A percentile compares a stretch with the other conserved stretches of the same genome.
These are phyloP conservation scores for Geotrypetes seraphini DNA, from an alignment of 2,797 vertebrate genomes.

Conservation along the genomic window DNA sequence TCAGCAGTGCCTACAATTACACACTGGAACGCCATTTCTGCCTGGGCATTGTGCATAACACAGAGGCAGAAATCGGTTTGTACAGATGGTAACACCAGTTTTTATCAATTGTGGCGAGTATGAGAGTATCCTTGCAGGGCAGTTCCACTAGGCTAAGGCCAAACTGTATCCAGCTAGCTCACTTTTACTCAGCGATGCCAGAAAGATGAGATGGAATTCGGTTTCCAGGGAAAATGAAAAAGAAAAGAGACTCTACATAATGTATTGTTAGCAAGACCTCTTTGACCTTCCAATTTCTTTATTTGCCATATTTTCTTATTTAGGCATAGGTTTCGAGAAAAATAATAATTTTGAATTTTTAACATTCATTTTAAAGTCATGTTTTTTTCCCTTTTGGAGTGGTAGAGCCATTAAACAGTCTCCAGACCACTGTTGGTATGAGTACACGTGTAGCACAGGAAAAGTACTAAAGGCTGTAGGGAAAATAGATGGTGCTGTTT, in stretches of 20 bases:
- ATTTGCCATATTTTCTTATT: background rate
- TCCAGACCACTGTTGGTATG: too few species aligned
- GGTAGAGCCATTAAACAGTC: too few species aligned
- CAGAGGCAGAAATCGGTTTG: conserved; percentile 46
- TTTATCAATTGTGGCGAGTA: conserved; percentile 94
- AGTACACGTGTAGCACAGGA: too few species aligned
- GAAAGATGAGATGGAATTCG: conserved; percentile 84
- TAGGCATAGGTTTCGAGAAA: conserved; percentile 9
- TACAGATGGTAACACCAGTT: conserved; percentile 75
- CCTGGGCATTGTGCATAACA: conserved; percentile 80
- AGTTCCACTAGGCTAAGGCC: conserved; percentile 88
- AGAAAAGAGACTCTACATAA: background rate
- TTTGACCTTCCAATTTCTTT: background rate
- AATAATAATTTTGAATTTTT: conserved; percentile 33
- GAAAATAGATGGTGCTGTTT: too few species aligned
- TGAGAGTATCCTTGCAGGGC: conserved; percentile 86
- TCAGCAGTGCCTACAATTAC: conserved; percentile 95
- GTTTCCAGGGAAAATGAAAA: conserved; percentile 80
- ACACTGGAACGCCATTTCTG: conserved; percentile 90
- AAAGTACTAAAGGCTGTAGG: too few species aligned
- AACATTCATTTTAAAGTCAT: conserved; percentile 14
- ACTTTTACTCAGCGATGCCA: conserved; percentile 75
- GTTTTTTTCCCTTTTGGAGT: too few species aligned
- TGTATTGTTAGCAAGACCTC: background rate
- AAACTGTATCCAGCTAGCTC: conserved; percentile 94